Conservation (phyloP, 2,113 vertebrate species). For the Leptosomus discolor region DNA sequence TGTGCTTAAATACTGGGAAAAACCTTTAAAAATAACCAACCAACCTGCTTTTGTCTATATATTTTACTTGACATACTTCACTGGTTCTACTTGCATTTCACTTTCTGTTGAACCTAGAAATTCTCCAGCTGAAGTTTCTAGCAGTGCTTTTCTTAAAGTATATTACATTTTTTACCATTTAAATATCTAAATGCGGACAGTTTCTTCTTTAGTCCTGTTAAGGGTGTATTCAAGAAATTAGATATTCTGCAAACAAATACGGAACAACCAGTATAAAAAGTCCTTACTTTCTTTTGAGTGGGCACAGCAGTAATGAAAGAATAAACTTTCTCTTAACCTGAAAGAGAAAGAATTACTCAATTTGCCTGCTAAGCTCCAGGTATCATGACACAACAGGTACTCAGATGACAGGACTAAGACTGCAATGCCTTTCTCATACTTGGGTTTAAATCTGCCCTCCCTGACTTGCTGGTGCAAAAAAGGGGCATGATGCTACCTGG, state of each 20-base stretch:
- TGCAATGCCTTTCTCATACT: not conserved
- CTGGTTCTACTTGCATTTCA: not conserved
- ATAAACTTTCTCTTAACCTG: not conserved
- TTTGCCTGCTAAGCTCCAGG: not conserved
- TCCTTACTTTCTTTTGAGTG: not conserved
- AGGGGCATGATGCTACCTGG: not conserved
- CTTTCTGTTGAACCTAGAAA: not conserved
- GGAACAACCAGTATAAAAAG: not conserved
- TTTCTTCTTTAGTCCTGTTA: not conserved
- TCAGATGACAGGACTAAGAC: not conserved
- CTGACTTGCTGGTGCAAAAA: not conserved
- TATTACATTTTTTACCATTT: not conserved
- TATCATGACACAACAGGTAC: not conserved
- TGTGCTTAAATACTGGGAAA: not conserved
- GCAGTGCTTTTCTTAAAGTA: not conserved
- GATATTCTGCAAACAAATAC: not conserved
- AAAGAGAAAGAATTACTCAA: not conserved
- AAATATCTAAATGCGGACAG: not conserved
- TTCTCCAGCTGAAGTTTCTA: not conserved
- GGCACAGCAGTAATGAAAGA: not conserved
- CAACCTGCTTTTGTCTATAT: not conserved
- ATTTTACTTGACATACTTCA: not conserved
- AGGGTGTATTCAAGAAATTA: not conserved
- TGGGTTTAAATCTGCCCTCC: not conserved
- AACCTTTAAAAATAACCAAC: not conserved